A percentile compares a stretch with the other conserved stretches of the same genome.
These are phyloP conservation scores for Catostomus latipinnis DNA, from an alignment of 2,797 vertebrate genomes.

Conservation along the genomic window DNA sequence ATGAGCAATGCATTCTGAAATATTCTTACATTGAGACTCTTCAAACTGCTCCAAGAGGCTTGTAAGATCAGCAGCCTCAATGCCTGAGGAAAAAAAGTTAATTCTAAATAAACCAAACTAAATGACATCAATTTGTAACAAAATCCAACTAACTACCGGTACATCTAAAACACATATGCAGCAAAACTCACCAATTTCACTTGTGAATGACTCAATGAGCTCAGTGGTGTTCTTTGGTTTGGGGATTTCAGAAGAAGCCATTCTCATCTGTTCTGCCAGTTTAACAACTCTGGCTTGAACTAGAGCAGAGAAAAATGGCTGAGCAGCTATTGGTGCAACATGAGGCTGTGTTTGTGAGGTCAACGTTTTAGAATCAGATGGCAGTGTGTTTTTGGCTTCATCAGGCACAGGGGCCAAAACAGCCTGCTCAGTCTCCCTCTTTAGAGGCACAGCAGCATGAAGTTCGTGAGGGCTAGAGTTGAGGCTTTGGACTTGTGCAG, in stretches of 20 bases:
- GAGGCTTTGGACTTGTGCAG: slow-evolving; percentile 57
- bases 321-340: slow-evolving; percentile 37
- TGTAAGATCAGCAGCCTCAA: slow-evolving; percentile 92
- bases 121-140: neutral
- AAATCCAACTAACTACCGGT: neutral
- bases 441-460: slow-evolving; percentile 41
- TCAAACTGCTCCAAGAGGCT: slow-evolving; percentile 97
- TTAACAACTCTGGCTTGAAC: slow-evolving; percentile 48
- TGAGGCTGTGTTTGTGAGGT: slow-evolving; percentile 34
- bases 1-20: neutral
- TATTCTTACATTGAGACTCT: slow-evolving; percentile 88
- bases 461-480: neutral
- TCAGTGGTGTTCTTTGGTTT: slow-evolving; percentile 71
- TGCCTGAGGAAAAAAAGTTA: slow-evolving; percentile 75
- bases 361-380: slow-evolving; percentile 43
- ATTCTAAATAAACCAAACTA: neutral
- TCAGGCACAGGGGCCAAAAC: slow-evolving; percentile 38
- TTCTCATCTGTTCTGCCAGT: slow-evolving; percentile 56
- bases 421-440: slow-evolving; percentile 20
- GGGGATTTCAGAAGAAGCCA: slow-evolving; percentile 59
- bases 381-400: slow-evolving; percentile 8
- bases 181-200: slow-evolving; percentile 86
- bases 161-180: neutral
- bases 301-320: slow-evolving; percentile 33
- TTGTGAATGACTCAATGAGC: slow-evolving; percentile 87